Evolutionary conservation across 1,140 invertebrate species (phyloP), one percentile per base, ranked within the genome.

Genomic region (Protaetia brevitarsis): DNA sequence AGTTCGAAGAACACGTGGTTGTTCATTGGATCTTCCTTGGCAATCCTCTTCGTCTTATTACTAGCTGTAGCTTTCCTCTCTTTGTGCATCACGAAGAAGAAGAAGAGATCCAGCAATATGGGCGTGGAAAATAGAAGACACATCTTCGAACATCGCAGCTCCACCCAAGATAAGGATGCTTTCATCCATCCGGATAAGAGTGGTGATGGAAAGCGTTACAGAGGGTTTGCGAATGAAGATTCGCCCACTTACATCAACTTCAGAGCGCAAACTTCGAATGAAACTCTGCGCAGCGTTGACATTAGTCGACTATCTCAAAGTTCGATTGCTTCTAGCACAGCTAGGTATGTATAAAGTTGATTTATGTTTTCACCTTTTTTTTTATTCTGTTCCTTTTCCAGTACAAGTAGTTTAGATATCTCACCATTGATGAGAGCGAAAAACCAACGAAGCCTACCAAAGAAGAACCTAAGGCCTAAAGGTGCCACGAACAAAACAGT

Each of bases 1-100:
- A 80, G 81, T 6, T 79, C 82, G 23, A 82, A 86, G 65, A 86
- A 88, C 30, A 85, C 85, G 0, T 87, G 86, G 79, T 72, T 87
- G n/a, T 79, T 88, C 2, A 81, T 88, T 28, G 85, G 85, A 3
- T 83, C 83, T 3, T 85, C 84, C 1, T 79, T 85, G 16, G 80
- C 85, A 4, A 85, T 85, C 0, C 68, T 90, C 0, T 72, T 89
- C 8, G 71, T 92, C 0, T 69, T 92, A 51, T 73, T 88, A 1
- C 73, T 90, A 1, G 71, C 91, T 2, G 68, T 90, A 1, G 79
- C 81, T 0, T 79, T 89, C 13, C 71, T 91, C n/a, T 77, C 83
- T 0, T 82, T 89, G 45, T 74, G 84, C 13, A 70, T 86, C 7
- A 83, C 85, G 0, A 88, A 87, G 69, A 78, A 83, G 36, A 88